phyloP scores from a whole-genome alignment of 2,888 invertebrate species.

The Ennomos quercinarius region DNA sequence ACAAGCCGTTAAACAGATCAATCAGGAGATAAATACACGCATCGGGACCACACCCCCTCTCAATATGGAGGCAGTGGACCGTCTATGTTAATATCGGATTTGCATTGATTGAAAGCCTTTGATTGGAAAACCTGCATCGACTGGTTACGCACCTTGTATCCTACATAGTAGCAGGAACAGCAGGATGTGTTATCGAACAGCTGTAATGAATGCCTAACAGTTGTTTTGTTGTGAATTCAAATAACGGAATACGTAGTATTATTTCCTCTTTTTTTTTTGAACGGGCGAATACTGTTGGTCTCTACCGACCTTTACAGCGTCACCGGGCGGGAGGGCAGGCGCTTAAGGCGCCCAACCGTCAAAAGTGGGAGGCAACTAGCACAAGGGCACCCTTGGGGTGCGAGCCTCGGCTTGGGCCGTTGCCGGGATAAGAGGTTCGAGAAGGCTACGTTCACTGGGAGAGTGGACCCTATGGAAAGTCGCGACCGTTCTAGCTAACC shows the following conservation, averaged over 20 bases:
- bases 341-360: too few species aligned
- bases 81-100: constrained; percentile 39
- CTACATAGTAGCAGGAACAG: constrained; percentile 35
- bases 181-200: constrained; percentile 28
- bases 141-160: constrained; percentile 28
- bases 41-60: constrained; percentile 38
- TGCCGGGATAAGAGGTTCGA: too few species aligned
- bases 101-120: constrained; percentile 43
- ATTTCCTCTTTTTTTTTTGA: too few species aligned
- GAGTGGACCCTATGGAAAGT: too few species aligned
- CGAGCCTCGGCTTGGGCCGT: too few species aligned
- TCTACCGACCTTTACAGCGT: too few species aligned
- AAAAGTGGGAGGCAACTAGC: too few species aligned
- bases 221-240: constrained; percentile 6
- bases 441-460: too few species aligned
- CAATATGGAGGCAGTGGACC: constrained; percentile 29
- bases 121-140: constrained; percentile 41
- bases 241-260: constrained; percentile 9
- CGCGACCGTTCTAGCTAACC: too few species aligned
- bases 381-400: too few species aligned
- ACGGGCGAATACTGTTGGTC: too few species aligned
- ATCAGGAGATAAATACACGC: constrained; percentile 34
- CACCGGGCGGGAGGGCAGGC: too few species aligned
- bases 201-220: constrained; percentile 17
- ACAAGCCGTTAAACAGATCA: constrained; percentile 23